Base-by-base conservation (phyloP, 2,888 invertebrate species). In the Pseudoips prasinana region DNA sequence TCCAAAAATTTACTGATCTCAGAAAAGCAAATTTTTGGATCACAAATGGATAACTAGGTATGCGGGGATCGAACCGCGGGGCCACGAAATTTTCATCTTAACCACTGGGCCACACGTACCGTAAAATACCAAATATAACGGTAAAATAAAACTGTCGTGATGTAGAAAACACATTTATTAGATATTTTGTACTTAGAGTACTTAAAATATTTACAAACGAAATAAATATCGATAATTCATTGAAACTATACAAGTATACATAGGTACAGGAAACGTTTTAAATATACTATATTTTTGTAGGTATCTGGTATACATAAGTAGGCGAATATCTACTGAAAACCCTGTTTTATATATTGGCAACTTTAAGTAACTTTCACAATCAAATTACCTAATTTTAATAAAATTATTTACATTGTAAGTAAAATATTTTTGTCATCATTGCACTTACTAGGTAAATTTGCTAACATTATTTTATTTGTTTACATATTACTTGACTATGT, bases 121-220 rank as follows among this genome's bases (percentile, higher is more conserved):
- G n/a, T n/a, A n/a, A n/a, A n/a, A n/a, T n/a, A n/a, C n/a, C n/a
- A n/a, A n/a, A n/a, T n/a, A n/a, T n/a, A n/a, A n/a, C n/a, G n/a
- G n/a, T n/a, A 14, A 17, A 17, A 10, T 14, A 11, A 8, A 51
- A 47, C 51, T 7, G 10, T n/a, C 1, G 22, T 5, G 8, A 33
- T 50, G 37, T 70, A 68, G 40, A 73, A 79, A 76, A 69, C 52
- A 73, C 68, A 71, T 79, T 80, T 79, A 74, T 67, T 60, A 70
- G 37, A 46, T 53, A 56, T 57, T 64, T 73, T 67, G 74, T 73
- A 73, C 73, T 73, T 68, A 71, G 49, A 66, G 72, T 74, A 77
- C 64, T 54, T 66, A 53, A 58, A 66, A 65, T 70, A 62, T 56
- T 62, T 55, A 58, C 56, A 74, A 80, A 79, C 73, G 64, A 76